phyloP scores from a whole-genome alignment of 2,888 invertebrate species.

The Caenorhabditis sulstoni region DNA sequence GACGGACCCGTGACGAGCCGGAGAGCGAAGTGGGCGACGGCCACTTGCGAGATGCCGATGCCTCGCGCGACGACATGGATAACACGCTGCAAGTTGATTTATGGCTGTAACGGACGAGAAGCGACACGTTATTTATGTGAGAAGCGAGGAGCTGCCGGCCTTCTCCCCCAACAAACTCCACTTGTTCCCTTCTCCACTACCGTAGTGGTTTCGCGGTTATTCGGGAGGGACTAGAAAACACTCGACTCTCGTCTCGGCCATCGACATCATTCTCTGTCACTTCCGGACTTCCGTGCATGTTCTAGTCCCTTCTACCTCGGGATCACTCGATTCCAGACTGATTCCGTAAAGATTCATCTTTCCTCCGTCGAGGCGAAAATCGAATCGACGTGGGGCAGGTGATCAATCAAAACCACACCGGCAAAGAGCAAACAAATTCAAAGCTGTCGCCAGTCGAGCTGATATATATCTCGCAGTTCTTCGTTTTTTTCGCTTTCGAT shows the following conservation, averaged over 20 bases:
- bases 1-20: constrained; percentile 70
- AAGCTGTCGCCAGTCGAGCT: too few species aligned
- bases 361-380: too few species aligned
- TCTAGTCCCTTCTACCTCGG: too few species aligned
- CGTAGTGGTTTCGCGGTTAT: background rate
- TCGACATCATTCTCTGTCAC: too few species aligned
- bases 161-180: constrained; percentile 7
- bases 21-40: constrained; percentile 75
- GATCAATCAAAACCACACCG: constrained; percentile 59
- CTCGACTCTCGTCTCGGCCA: too few species aligned
- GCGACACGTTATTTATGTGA: constrained; percentile 5
- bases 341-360: too few species aligned
- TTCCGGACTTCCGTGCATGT: too few species aligned
- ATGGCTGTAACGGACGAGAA: constrained; percentile 27
- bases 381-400: constrained; percentile 29
- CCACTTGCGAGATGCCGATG: constrained; percentile 73
- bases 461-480: background rate
- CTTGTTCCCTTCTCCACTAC: background rate
- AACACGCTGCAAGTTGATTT: constrained; percentile 72
- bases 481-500: background rate
- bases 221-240: background rate
- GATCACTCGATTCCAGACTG: too few species aligned
- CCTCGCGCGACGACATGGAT: constrained; percentile 75
- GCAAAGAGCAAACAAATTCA: constrained; percentile 20
- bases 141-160: constrained; percentile 4